Percentiles rank a stretch among this genome's conserved stretches.
These are phyloP conservation scores for Altica lythri DNA, from an alignment of 2,888 invertebrate genomes.

Conservation along the genomic window DNA sequence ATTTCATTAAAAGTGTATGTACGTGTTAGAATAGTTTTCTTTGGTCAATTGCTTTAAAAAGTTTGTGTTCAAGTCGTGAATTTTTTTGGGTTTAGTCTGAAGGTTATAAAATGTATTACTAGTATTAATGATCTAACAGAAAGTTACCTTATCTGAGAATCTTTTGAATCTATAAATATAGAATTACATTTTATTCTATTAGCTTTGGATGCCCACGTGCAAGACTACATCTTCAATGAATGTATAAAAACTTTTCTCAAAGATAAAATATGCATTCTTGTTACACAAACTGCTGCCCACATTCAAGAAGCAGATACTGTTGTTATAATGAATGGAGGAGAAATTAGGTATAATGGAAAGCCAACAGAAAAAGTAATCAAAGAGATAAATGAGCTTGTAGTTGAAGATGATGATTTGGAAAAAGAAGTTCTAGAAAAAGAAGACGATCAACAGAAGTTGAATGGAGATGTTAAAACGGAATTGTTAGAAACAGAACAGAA, in stretches of 20 bases:
- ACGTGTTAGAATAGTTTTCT: too few species aligned
- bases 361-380: constrained; percentile 70
- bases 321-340: constrained; percentile 53
- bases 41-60: too few species aligned
- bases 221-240: constrained; percentile 80
- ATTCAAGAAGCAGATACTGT: constrained; percentile 57
- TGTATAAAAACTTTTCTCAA: constrained; percentile 67
- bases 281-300: constrained; percentile 72
- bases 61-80: too few species aligned
- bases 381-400: constrained; percentile 68
- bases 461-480: constrained; percentile 43
- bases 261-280: constrained; percentile 71
- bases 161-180: too few species aligned
- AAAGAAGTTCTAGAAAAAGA: constrained; percentile 53
- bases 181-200: too few species aligned
- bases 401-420: constrained; percentile 35
- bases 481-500: constrained; percentile 32
- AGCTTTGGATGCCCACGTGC: constrained; percentile 87
- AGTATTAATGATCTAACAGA: too few species aligned
- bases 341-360: constrained; percentile 65
- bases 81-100: too few species aligned
- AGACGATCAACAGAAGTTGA: constrained; percentile 45
- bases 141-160: too few species aligned
- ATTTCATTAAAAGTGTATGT: too few species aligned
- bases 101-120: too few species aligned